A percentile compares a stretch with the other conserved stretches of the same genome.
Conservation (phyloP, 2,888 invertebrate species). For the Hirtodrosophila trivittata region DNA sequence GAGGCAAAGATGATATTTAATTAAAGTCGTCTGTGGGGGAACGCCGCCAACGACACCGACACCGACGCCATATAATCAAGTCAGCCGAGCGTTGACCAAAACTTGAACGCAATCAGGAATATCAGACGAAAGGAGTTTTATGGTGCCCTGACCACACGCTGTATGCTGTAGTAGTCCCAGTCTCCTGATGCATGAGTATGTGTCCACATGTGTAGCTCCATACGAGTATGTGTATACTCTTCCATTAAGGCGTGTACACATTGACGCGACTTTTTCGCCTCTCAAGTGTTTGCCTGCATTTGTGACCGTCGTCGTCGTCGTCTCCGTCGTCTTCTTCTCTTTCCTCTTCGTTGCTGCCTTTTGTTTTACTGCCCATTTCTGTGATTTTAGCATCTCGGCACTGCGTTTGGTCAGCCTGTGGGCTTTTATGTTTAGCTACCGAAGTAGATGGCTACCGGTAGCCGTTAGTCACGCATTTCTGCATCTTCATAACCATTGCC, state of each 20-base stretch:
- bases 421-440: conserved; percentile 75
- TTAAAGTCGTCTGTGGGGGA: conserved; percentile 48
- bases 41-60: conserved; percentile 28
- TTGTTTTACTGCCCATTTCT: conserved; percentile 73
- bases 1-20: conserved; percentile 53
- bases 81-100: conserved; percentile 66
- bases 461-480: conserved; percentile 81
- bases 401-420: conserved; percentile 25
- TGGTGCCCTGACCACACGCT: conserved; percentile 23
- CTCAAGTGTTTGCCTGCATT: conserved; percentile 78
- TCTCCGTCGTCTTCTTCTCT: conserved; percentile 14
- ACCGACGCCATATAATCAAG: conserved; percentile 70
- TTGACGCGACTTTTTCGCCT: conserved; percentile 75
- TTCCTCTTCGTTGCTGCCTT: conserved; percentile 42
- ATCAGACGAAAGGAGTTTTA: conserved; percentile 44
- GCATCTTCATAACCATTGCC: conserved; percentile 58
- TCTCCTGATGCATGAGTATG: conserved; percentile 32
- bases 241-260: conserved; percentile 83
- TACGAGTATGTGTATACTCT: conserved; percentile 69
- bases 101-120: conserved; percentile 63
- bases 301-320: conserved; percentile 48
- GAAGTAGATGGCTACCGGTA: conserved; percentile 79
- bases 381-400: conserved; percentile 69
- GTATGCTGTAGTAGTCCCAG: background rate
- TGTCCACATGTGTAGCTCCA: conserved; percentile 2